phyloP scores from a whole-genome alignment of 2,888 invertebrate genomes.

The Trachelus iudaicus region DNA sequence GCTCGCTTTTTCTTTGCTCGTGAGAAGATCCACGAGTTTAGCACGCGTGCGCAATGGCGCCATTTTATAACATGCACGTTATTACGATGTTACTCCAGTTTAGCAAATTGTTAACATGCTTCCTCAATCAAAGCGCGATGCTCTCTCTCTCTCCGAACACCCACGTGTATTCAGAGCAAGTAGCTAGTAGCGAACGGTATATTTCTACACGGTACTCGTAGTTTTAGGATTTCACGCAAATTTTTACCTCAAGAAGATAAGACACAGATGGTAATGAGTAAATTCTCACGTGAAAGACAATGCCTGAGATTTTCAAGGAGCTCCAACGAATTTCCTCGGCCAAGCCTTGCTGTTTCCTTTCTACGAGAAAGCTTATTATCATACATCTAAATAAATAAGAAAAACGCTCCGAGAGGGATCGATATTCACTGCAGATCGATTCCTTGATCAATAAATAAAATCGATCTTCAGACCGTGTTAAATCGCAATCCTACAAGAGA shows the following conservation, averaged over 20 bases:
- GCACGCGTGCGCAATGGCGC: background rate
- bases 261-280: background rate
- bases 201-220: background rate
- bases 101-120: constrained; percentile 43
- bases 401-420: background rate
- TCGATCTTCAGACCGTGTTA: background rate
- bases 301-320: background rate
- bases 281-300: background rate
- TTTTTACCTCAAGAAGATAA: background rate
- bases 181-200: background rate
- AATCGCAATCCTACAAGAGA: background rate
- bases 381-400: background rate
- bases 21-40: background rate
- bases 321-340: background rate
- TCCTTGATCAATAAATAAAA: background rate
- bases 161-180: constrained; percentile 27
- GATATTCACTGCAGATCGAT: background rate
- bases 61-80: constrained; percentile 10
- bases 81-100: constrained; percentile 44
- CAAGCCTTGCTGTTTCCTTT: background rate
- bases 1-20: background rate
- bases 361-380: background rate
- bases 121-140: constrained; percentile 37
- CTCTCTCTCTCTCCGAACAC: constrained; percentile 35
- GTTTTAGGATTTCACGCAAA: constrained; percentile 14